Conservation (phyloP, 2,797 vertebrate species). For the Mormyrus proboscirostris region DNA sequence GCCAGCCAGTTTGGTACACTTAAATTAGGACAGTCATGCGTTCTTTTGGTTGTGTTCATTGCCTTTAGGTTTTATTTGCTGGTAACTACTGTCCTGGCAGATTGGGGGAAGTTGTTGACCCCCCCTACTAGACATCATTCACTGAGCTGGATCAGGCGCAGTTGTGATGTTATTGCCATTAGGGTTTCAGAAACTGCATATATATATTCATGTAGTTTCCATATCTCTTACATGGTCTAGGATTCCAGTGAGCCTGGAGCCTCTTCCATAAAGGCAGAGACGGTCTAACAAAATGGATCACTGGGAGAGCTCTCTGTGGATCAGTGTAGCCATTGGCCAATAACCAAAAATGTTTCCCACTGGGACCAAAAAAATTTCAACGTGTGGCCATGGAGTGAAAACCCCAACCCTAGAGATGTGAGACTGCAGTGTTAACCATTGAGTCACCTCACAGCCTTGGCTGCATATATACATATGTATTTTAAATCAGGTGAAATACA, state of each 20-base stretch:
- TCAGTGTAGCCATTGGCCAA: neutral
- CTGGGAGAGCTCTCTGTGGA: neutral
- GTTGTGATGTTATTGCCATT: neutral
- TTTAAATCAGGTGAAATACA: neutral
- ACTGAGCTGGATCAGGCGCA: neutral
- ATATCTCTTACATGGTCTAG: neutral
- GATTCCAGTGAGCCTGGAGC: neutral
- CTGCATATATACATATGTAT: neutral
- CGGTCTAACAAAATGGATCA: neutral
- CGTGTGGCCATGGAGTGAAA: neutral
- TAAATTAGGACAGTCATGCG: neutral
- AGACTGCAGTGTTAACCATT: neutral
- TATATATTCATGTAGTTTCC: neutral
- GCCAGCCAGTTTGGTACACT: neutral
- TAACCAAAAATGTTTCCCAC: neutral
- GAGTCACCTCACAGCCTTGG: neutral
- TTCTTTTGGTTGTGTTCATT: neutral
- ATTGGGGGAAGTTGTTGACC: neutral
- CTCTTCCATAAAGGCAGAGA: neutral
- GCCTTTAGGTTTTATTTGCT: neutral
- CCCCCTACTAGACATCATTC: neutral
- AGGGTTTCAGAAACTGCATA: neutral
- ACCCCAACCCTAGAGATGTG: neutral
- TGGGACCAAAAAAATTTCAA: neutral
- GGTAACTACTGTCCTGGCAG: neutral